phyloP scores from a whole-genome alignment of 2,113 vertebrate genomes.

The Malaclemys terrapin region DNA sequence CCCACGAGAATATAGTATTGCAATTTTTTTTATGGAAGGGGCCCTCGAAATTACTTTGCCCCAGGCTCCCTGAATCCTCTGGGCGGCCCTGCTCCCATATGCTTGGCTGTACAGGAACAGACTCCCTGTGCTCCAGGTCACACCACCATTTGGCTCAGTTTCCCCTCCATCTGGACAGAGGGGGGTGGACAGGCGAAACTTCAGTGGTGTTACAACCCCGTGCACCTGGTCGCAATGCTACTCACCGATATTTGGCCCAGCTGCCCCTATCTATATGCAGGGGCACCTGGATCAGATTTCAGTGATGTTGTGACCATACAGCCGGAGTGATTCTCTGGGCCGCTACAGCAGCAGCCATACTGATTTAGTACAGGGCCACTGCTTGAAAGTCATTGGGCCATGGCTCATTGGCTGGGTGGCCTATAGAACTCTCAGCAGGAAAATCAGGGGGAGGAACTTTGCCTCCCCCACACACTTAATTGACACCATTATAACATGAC shows the following conservation, averaged over 20 bases:
- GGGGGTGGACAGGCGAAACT: neutral
- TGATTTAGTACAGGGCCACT: neutral
- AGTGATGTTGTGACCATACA: neutral
- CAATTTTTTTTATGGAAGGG: no score
- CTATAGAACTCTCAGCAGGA: no score
- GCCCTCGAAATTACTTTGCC: no score
- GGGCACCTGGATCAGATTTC: neutral
- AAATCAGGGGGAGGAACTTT: no score
- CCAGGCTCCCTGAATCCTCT: no score
- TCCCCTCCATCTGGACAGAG: neutral
- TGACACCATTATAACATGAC: neutral
- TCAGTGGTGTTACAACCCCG: neutral
- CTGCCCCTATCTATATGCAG: neutral
- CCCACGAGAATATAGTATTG: no score
- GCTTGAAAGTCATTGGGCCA: neutral
- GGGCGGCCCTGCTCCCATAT: no score
- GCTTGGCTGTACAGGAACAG: no score
- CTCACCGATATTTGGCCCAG: neutral
- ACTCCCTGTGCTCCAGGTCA: no score
- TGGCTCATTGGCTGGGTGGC: neutral
- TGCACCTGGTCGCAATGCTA: neutral
- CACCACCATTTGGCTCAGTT: no score
- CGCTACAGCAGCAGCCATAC: neutral
- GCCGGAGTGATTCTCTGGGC: neutral
- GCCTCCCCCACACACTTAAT: no score